Evolutionary conservation across 2,888 invertebrate genomes (phyloP), one percentile per base, ranked within the genome.

Genomic region (Steinernema hermaphroditum): DNA sequence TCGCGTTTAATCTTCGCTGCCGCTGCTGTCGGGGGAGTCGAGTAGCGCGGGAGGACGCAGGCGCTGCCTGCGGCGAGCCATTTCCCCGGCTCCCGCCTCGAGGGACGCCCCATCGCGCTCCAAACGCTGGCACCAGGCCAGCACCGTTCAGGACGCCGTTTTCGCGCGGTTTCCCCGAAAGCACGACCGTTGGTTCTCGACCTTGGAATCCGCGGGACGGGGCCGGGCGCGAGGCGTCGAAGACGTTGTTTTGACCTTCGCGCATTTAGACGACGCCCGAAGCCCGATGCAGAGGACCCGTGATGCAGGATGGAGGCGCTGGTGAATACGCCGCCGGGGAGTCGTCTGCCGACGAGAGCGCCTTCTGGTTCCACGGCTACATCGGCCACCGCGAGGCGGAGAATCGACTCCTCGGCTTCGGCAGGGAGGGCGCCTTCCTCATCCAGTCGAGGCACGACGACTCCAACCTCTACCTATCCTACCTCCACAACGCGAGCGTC

Each of bases 351-450:
- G 54, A 54, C 54, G 54, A 54, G 32, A 62, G 62, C 32, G 62
- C 32, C 32, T 27, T 16, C 16, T 62, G 62, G 62, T 62, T 62
- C 62, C 62, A 62, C 62, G 62, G 62, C 27, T 62, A 62, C 62
- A 62, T 62, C 29, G 62, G 62, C 14, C 62, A 62, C 27, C 62
- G 62, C 29, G 62, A 62, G 29, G 62, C 62, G 12, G 62, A 62
- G 62, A 62, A 32, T 32, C 62, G 62, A 2, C 62, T 62, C 2
- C 62, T 62, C 16, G 62, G 32, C 8, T 32, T 32, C 32, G 62
- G 62, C 16, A 9, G 27, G 16, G 27, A 29, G 32, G 62, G 62
- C 62, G 62, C 62, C 27, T 62, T 62, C 27, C 27, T 62, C 27
- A 62, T 62, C 34, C 62, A 62, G 32, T 62, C 62, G 2, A 62